phyloP scores from a whole-genome alignment of 2,113 vertebrate genomes.

The zebrafish (Danio rerio) region DNA sequence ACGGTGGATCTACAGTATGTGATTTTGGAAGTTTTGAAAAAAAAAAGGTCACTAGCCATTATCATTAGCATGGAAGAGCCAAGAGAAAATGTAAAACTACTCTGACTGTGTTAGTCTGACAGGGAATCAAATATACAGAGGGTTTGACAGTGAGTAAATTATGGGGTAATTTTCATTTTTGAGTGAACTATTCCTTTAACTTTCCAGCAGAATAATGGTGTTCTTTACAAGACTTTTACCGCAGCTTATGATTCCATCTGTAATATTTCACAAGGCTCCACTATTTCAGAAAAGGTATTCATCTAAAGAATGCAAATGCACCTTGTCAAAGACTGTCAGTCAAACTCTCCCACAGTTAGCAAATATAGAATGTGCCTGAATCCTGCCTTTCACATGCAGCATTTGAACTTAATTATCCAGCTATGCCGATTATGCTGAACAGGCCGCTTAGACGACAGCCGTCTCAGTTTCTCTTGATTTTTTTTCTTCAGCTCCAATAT shows the following conservation, averaged over 20 bases:
- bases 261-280: neutral
- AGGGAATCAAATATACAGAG: no score
- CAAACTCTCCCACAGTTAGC: neutral
- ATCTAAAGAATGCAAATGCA: neutral
- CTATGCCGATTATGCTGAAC: neutral
- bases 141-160: no score
- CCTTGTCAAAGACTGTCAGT: slow-evolving; percentile 1
- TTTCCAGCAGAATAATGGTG: neutral
- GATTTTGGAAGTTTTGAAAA: no score
- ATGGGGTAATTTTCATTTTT: no score
- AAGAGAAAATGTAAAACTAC: no score
- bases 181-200: neutral
- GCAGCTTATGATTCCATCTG: neutral
- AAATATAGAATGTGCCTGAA: neutral
- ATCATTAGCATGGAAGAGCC: no score
- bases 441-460: neutral
- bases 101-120: no score
- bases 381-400: neutral
- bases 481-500: neutral
- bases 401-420: slow-evolving; percentile 11
- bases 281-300: neutral
- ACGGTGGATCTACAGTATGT: no score
- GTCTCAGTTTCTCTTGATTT: neutral
- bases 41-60: no score
- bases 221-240: neutral